Percentiles rank a stretch among this genome's conserved stretches.
phyloP scores from a whole-genome alignment of 2,797 vertebrate genomes.

The Poeciliopsis turneri region DNA sequence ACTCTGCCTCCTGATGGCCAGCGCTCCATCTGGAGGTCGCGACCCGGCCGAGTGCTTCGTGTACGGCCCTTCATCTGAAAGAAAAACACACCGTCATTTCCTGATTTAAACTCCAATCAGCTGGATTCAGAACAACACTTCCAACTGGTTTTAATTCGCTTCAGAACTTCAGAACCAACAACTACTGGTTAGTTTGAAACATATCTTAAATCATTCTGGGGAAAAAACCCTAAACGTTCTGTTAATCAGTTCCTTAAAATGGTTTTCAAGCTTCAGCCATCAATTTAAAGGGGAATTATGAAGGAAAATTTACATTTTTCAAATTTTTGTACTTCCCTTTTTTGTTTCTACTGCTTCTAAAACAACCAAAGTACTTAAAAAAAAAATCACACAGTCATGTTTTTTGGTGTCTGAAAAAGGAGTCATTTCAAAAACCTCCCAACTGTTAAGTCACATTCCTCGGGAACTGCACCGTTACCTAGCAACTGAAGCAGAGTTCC shows the following conservation, averaged over 20 bases:
- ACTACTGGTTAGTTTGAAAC: not conserved
- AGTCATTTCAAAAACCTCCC: too few species aligned
- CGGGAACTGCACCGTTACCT: too few species aligned
- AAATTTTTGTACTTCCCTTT: too few species aligned
- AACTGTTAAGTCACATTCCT: too few species aligned
- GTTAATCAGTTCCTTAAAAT: not conserved
- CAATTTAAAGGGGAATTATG: not conserved
- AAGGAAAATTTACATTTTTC: too few species aligned
- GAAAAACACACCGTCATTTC: slow-evolving; percentile 61
- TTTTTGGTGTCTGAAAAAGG: too few species aligned
- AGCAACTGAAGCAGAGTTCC: too few species aligned
- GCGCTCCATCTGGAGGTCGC: slow-evolving; percentile 91
- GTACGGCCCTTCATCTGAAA: slow-evolving; percentile 98
- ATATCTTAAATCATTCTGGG: not conserved
- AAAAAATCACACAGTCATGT: too few species aligned
- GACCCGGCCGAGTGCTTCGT: slow-evolving; percentile 93
- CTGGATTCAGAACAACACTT: not conserved
- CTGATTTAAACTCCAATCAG: too few species aligned
- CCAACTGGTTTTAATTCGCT: not conserved
- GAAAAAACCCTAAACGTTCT: not conserved
- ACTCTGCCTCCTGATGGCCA: slow-evolving; percentile 98
- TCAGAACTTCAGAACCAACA: not conserved
- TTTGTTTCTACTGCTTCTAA: too few species aligned
- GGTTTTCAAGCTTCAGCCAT: not conserved
- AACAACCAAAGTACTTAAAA: too few species aligned